These are phyloP conservation scores for Imbricaverruca yamaguchii DNA, from an alignment of 2,888 invertebrate species.

Conservation along the genomic window DNA sequence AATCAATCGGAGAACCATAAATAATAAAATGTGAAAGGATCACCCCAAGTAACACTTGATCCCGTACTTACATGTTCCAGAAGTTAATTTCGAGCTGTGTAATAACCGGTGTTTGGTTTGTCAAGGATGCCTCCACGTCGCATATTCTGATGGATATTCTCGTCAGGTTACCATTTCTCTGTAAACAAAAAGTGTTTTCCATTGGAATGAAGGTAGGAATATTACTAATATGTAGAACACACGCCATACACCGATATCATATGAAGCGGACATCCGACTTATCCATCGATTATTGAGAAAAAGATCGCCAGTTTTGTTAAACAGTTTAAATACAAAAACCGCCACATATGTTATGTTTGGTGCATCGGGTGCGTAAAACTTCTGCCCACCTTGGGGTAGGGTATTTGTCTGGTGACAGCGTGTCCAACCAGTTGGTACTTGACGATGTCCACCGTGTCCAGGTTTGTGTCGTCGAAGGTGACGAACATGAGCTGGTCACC, in stretches of 20 bases:
- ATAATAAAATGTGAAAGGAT: no score
- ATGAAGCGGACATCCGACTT: no score
- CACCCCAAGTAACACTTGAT: no score
- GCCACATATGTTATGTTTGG: no score
- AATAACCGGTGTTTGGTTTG: background rate
- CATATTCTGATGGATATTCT: background rate
- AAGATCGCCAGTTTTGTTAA: no score
- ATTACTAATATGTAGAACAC: no score
- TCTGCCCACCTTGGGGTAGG: background rate
- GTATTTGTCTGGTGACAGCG: background rate
- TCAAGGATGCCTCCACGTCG: background rate
- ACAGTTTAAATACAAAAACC: no score
- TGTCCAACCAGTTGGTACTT: background rate
- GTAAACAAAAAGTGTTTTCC: background rate
- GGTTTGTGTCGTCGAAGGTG: constrained; percentile 30
- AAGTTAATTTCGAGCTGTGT: background rate
- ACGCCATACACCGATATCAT: no score
- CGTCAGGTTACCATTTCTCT: background rate
- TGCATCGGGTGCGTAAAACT: no score
- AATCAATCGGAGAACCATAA: no score
- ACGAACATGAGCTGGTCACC: constrained; percentile 31
- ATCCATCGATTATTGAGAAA: no score
- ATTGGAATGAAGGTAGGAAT: no score
- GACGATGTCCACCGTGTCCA: constrained; percentile 30
- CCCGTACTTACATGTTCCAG: background rate